Evolutionary conservation across 2,113 vertebrate genomes (phyloP), one percentile per base, ranked within the genome.

Genomic region (Chlamydotis undulata): DNA sequence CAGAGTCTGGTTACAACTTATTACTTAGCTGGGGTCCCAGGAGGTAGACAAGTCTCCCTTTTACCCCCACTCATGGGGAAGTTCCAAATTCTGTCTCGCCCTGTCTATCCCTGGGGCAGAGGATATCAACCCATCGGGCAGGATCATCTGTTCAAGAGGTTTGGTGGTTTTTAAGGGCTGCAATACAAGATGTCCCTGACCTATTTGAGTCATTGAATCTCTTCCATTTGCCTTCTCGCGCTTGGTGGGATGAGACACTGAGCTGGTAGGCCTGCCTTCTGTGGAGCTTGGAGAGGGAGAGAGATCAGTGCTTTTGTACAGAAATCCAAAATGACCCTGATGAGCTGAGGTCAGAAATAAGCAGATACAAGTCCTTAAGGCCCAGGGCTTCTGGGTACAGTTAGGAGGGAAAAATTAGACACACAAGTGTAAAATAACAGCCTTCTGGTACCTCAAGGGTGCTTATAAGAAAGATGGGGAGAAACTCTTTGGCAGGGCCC

Each of bases 191-290:
- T 10, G 5, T 5, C 39, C 23, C 17, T 47, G 81, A 37, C 5
- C 19, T 22, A 23, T 79, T 47, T 1, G 4, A 24, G 61, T 56
- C 8, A 35, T 67, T 65, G 67, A 64, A 26, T 43, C n/a, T 81
- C 60, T 70, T 87, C 56, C 23, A 13, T 81, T 80, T 89, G 45
- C 35, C 5, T 85, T 83, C 11, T 7, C 3, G 0, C 14, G 8
- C 22, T 50, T 55, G 59, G 10, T 57, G 0, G 3, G 83, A 29
- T 29, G 45, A 75, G 56, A 60, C 15, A 53, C 3, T 0, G 0
- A 53, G 25, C 17, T 41, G 73, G 19, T 65, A 39, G 6, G 9
- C 3, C 39, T 41, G 22, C 22, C 53, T 9, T 3, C 71, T 29
- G 63, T 15, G 22, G 28, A 70, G n/a, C 53, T 9, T 41, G 19